Conservation (phyloP, 2,888 invertebrate species). For the Pristionchus exspectatus region DNA sequence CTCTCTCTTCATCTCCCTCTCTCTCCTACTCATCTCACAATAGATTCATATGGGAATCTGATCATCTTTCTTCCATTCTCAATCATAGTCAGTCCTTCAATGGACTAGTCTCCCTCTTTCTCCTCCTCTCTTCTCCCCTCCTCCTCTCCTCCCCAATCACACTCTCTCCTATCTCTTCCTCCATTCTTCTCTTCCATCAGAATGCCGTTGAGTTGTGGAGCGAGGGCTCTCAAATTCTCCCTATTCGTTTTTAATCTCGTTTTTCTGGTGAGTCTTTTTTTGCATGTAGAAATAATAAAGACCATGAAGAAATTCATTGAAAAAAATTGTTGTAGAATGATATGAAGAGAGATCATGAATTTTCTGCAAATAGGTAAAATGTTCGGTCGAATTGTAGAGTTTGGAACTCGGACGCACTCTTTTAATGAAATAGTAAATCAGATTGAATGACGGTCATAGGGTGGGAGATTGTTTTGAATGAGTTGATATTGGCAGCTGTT, state of each 20-base stretch:
- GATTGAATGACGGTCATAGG: not conserved
- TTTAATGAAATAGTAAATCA: not conserved
- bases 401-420: not conserved
- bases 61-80: not conserved
- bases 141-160: not conserved
- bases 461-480: slow-evolving; percentile 35
- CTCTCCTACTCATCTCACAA: not conserved
- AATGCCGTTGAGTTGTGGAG: slow-evolving; percentile 78
- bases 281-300: not conserved
- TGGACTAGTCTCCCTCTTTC: slow-evolving; percentile 26
- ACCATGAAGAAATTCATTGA: not conserved
- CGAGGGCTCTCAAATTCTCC: slow-evolving; percentile 77
- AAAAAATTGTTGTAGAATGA: not conserved
- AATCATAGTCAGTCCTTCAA: slow-evolving; percentile 12
- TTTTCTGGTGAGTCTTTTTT: slow-evolving; percentile 70
- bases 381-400: not conserved
- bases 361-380: no score
- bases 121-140: slow-evolving; percentile 5
- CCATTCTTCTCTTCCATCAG: slow-evolving; percentile 46
- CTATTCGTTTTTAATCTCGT: slow-evolving; percentile 78
- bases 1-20: slow-evolving; percentile 29
- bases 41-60: slow-evolving; percentile 26
- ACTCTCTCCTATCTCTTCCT: not conserved
- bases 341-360: not conserved
- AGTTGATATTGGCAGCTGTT: slow-evolving; percentile 38